These are phyloP conservation scores for Ceratosolen solmsi DNA, from an alignment of 1,140 invertebrate genomes.

Conservation along the genomic window DNA sequence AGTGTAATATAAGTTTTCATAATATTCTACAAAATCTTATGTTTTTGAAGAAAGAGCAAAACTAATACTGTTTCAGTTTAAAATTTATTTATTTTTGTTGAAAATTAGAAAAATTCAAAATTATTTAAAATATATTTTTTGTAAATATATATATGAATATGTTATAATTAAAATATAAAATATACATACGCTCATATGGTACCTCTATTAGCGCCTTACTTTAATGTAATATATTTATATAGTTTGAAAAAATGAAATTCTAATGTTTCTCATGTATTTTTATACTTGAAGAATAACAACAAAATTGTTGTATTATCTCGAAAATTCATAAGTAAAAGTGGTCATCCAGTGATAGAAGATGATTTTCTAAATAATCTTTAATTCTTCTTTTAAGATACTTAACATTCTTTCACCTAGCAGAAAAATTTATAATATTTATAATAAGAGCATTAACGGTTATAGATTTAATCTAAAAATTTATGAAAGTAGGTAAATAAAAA, in stretches of 20 bases:
- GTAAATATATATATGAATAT: conserved; percentile 44
- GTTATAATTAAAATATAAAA: neutral
- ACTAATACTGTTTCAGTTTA: no score
- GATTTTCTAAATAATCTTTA: conserved; percentile 39
- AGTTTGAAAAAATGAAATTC: conserved; percentile 9
- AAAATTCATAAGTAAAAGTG: conserved; percentile 19
- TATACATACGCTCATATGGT: conserved; percentile 1
- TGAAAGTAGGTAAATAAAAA: no score
- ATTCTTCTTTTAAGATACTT: no score
- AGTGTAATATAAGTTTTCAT: no score
- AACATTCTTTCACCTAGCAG: no score
- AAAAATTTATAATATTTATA: no score
- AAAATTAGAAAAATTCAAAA: neutral
- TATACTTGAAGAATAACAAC: neutral
- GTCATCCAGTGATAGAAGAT: neutral
- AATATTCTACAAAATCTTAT: no score
- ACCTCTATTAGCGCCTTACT: conserved; percentile 28
- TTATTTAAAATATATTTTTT: neutral
- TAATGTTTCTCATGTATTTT: conserved; percentile 41
- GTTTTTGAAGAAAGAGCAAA: no score
- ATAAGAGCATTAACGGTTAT: no score
- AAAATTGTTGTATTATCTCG: conserved; percentile 1
- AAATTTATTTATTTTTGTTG: no score
- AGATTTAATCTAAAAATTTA: no score
- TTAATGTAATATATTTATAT: conserved; percentile 24